phyloP scores from a whole-genome alignment of 2,888 invertebrate species.

The Lordiphosa fenestrarum region DNA sequence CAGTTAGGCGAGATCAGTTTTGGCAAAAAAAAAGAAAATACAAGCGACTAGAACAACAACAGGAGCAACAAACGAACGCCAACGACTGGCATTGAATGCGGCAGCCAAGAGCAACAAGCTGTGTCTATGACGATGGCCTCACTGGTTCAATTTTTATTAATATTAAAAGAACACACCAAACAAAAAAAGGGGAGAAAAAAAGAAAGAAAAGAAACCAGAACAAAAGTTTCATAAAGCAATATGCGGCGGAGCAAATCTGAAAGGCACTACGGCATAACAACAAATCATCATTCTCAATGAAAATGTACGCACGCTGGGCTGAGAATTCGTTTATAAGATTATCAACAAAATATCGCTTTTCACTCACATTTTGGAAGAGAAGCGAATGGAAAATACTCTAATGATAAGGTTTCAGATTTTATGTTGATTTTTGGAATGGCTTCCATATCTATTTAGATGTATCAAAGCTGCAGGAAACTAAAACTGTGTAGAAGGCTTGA shows the following conservation, averaged over 20 bases:
- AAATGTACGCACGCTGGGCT: conserved; percentile 45
- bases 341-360: conserved; percentile 23
- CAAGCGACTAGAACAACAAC: conserved; percentile 58
- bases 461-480: too few species aligned
- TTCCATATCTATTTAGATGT: too few species aligned
- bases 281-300: conserved; percentile 74
- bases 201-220: conserved; percentile 16
- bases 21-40: conserved; percentile 53
- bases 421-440: too few species aligned
- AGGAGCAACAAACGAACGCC: conserved; percentile 44
- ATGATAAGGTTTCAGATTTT: too few species aligned
- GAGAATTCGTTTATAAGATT: conserved; percentile 52
- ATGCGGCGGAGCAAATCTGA: conserved; percentile 45
- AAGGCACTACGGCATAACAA: conserved; percentile 52
- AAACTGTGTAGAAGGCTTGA: too few species aligned
- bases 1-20: conserved; percentile 78
- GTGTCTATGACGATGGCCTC: conserved; percentile 44
- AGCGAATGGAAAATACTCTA: too few species aligned
- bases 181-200: conserved; percentile 15
- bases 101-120: conserved; percentile 73
- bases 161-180: conserved; percentile 42
- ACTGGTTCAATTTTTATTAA: conserved; percentile 60
- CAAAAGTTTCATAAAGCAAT: conserved; percentile 53
- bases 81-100: conserved; percentile 69
- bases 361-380: too few species aligned